phyloP scores from a whole-genome alignment of 2,113 vertebrate genomes.

The Microcebus jonahi region DNA sequence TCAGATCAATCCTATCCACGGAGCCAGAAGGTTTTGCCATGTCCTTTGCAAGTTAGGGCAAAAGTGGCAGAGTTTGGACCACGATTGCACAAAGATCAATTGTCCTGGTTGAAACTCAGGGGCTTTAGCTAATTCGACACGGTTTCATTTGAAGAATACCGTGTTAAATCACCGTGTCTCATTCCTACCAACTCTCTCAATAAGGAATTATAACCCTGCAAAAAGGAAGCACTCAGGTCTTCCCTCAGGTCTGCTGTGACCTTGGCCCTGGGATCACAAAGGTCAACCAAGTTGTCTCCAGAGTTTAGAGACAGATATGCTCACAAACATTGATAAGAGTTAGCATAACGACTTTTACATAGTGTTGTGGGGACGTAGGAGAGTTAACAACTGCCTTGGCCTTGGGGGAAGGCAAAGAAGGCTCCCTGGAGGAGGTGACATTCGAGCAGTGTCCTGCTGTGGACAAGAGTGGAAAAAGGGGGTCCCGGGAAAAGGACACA shows the following conservation, averaged over 20 bases:
- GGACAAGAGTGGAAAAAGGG: not conserved
- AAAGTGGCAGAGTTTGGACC: not conserved
- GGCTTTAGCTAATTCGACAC: not conserved
- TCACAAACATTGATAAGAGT: not conserved
- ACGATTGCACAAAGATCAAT: not conserved
- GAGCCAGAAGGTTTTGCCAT: not conserved
- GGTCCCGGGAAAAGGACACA: not conserved
- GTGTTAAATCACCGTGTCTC: fast-evolving
- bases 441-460: not conserved
- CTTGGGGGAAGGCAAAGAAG: not conserved
- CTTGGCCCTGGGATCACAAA: not conserved
- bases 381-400: not conserved
- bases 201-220: not conserved
- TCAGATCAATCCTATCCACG: not conserved
- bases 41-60: not conserved
- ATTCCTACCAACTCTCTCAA: no score
- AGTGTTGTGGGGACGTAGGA: not conserved
- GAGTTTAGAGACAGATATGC: not conserved
- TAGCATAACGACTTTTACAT: not conserved
- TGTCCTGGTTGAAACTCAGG: not conserved
- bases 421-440: not conserved
- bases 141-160: not conserved
- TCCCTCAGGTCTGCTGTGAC: not conserved
- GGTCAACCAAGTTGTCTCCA: not conserved
- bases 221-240: not conserved